These are phyloP conservation scores for Corapipo altera DNA, from an alignment of 2,113 vertebrate genomes.

Conservation along the genomic window DNA sequence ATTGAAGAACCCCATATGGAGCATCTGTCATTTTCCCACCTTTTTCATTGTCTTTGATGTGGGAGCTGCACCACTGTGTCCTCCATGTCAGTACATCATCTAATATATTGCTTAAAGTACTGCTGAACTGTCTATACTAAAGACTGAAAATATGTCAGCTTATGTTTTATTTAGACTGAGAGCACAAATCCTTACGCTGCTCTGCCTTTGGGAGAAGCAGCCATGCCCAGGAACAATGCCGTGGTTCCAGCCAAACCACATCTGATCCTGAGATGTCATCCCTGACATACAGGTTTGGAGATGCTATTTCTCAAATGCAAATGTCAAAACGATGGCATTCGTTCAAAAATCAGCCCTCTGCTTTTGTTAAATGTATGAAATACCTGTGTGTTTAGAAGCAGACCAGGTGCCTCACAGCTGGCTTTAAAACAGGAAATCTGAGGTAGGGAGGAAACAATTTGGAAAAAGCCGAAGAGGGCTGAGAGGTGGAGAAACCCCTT, in stretches of 20 bases:
- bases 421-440: neutral
- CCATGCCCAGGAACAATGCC: neutral
- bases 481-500: neutral
- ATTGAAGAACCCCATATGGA: neutral
- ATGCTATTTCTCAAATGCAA: neutral
- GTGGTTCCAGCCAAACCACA: neutral
- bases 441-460: neutral
- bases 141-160: neutral
- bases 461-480: neutral
- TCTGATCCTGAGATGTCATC: neutral
- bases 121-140: neutral
- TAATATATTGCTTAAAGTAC: neutral
- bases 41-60: neutral
- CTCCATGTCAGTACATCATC: neutral
- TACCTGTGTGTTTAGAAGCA: neutral
- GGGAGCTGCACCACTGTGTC: neutral
- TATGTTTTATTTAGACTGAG: neutral
- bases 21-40: neutral
- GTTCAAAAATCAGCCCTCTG: neutral
- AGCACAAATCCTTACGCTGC: neutral
- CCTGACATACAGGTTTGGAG: neutral
- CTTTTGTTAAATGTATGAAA: neutral
- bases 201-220: neutral
- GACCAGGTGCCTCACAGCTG: neutral
- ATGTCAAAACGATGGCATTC: neutral